A percentile compares a stretch with the other conserved stretches of the same genome.
phyloP scores from a whole-genome alignment of 2,888 invertebrate genomes.

The Clistopyga incitator region DNA sequence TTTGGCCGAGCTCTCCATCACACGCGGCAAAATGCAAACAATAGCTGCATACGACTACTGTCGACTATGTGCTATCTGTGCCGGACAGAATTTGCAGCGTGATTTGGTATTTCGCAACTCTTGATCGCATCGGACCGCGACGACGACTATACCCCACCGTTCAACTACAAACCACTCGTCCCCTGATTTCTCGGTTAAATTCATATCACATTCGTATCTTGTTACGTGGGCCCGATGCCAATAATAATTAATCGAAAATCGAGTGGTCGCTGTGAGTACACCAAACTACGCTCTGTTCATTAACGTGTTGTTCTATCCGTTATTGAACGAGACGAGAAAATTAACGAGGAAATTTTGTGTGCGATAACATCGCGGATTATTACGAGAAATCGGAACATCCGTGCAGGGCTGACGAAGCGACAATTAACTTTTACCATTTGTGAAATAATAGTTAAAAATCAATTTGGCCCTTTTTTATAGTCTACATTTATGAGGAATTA shows the following conservation, averaged over 20 bases:
- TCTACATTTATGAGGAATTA: too few relatives aligned
- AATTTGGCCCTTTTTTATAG: too few relatives aligned
- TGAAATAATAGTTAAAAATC: too few relatives aligned
- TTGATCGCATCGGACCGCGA: conserved; percentile 18
- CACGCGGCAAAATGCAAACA: conserved; percentile 30
- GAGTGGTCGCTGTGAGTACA: neutral
- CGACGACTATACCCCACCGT: neutral
- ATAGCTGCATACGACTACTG: neutral
- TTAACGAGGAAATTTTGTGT: neutral
- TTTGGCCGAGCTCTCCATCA: conserved; percentile 8
- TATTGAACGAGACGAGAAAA: conserved; percentile 45
- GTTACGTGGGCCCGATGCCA: conserved; percentile 47
- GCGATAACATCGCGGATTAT: conserved; percentile 30
- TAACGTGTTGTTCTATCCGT: conserved; percentile 51
- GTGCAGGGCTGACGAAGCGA: neutral
- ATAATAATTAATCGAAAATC: conserved; percentile 59
- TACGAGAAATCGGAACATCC: neutral
- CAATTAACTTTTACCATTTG: neutral
- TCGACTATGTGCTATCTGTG: conserved; percentile 1
- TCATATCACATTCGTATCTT: conserved; percentile 51
- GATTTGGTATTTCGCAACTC: conserved; percentile 30
- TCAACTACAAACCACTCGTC: conserved; percentile 18
- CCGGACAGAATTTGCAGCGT: conserved; percentile 12
- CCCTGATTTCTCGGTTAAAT: conserved; percentile 56
- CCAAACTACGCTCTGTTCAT: conserved; percentile 32